Evolutionary conservation across 2,888 invertebrate genomes (phyloP).

Genomic region (Apoderus coryli): DNA sequence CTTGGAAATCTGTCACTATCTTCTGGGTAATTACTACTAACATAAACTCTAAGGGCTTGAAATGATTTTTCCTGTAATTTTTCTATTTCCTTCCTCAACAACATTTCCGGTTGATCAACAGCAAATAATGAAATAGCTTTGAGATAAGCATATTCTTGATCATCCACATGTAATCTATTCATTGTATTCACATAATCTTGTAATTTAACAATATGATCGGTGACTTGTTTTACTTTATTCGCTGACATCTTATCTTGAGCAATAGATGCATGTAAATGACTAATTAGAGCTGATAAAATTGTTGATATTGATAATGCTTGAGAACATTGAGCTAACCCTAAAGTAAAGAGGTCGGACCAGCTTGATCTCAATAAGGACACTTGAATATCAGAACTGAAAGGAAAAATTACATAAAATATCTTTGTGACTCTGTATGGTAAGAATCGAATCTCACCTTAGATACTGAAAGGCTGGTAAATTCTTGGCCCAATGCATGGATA

Average conservation of each 20-base stretch:
- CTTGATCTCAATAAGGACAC: constrained; percentile 69
- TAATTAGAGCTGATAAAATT: constrained; percentile 68
- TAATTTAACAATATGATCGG: constrained; percentile 64
- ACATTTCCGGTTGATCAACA: constrained; percentile 37
- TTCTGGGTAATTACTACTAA: constrained; percentile 32
- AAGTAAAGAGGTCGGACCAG: constrained; percentile 85
- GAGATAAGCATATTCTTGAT: constrained; percentile 78
- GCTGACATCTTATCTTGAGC: constrained; percentile 64
- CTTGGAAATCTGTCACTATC: constrained; percentile 41
- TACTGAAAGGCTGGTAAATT: constrained; percentile 71
- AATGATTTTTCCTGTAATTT: constrained; percentile 47
- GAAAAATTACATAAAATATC: too few relatives aligned
- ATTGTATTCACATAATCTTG: constrained; percentile 69
- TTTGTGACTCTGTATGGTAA: too few relatives aligned
- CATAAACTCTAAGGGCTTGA: constrained; percentile 39
- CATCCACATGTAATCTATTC: constrained; percentile 59
- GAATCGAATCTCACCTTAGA: constrained; percentile 60
- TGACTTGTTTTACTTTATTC: constrained; percentile 53
- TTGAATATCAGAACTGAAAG: constrained; percentile 64
- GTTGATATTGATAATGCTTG: constrained; percentile 62
- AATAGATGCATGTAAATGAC: constrained; percentile 62
- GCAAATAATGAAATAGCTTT: constrained; percentile 60
- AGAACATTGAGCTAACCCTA: constrained; percentile 80
- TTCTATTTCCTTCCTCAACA: constrained; percentile 38
- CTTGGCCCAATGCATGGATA: constrained; percentile 81